Base-by-base conservation (phyloP, 2,113 vertebrate genomes). In the Coreoperca whiteheadi region DNA sequence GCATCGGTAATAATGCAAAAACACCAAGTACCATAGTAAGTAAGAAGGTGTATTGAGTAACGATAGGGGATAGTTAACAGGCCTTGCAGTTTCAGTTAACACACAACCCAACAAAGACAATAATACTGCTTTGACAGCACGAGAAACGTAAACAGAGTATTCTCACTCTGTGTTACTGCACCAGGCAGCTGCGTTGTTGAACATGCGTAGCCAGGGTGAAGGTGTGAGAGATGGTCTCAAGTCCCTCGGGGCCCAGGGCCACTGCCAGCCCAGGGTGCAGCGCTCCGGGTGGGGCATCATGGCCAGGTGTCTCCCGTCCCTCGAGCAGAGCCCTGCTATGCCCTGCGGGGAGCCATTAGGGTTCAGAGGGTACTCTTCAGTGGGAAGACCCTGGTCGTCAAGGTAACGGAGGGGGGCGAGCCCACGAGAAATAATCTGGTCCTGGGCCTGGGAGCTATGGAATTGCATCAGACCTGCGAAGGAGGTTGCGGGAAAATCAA, bases 281-380 rank as follows among this genome's bases (percentile, higher is more conserved):
- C 97, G 95, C 91, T 99, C 97, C 0, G 97, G 97, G 83, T 99
- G 97, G 0, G 97, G 97, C 97, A 99, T 99, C 92, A 97, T 93
- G 41, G 97, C 97, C 83, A 99, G 87, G 91, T 98, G 97, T 41
- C 97, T 96, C 2, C 97, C 97, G 0, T 98, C 96, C 0, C 25
- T 74, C 12, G 97, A 98, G 84, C 96, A 97, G 56, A 98, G 81
- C 0, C 96, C 97, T 0, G 97, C 97, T 0, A 96, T 79, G 0
- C 96, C 97, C 25, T 88, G 87, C 0, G 95, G 95, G 2, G 97
- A 98, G 21, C 97, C 97, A 0, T 98, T 99, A 1, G 97, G 97
- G 84, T 98, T 99, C 84, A 96, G 82, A 18, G 97, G 97, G 85
- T 98, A 99, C 56, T 92, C 89, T 71, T 96, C 93, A 0, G 97